A percentile compares a stretch with the other conserved stretches of the same genome.
Conservation (phyloP, 2,888 invertebrate genomes). For the Drosophila multiciliata region DNA sequence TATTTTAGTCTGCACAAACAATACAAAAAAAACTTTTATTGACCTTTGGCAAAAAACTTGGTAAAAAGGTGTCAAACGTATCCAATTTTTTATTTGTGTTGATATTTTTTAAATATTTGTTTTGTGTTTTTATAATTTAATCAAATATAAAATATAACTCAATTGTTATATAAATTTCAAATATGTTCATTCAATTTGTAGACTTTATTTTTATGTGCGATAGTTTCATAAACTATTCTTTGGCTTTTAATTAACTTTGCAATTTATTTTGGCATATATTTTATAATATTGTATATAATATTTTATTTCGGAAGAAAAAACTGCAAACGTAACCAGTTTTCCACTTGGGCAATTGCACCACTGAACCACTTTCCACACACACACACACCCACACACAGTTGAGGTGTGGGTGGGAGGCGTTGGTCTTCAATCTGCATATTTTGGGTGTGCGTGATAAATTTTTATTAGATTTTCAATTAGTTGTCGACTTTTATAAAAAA, state of each 20-base stretch:
- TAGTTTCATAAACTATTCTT: slow-evolving; percentile 27
- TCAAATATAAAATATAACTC: not conserved
- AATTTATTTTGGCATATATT: slow-evolving; percentile 3
- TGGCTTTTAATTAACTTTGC: slow-evolving; percentile 62
- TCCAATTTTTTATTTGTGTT: not conserved
- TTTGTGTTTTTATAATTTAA: not conserved
- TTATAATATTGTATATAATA: slow-evolving; percentile 24
- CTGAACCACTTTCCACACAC: slow-evolving; percentile 46
- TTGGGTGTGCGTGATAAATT: slow-evolving; percentile 34
- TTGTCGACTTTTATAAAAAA: slow-evolving; percentile 50
- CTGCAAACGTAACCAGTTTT: slow-evolving; percentile 67
- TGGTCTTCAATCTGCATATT: slow-evolving; percentile 40
- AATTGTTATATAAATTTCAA: slow-evolving; percentile 17
- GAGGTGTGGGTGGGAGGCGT: not conserved
- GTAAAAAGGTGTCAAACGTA: not conserved
- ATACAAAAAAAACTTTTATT: not conserved
- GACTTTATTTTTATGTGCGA: slow-evolving; percentile 3
- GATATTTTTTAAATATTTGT: not conserved
- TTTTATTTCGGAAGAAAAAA: slow-evolving; percentile 41
- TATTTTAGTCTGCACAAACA: not conserved
- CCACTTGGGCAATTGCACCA: slow-evolving; percentile 44
- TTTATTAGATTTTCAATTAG: slow-evolving; percentile 67
- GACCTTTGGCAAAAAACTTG: not conserved
- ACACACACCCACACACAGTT: not conserved
- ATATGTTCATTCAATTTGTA: not conserved